Conservation (phyloP, 2,797 vertebrate genomes). For the Helostoma temminkii region DNA sequence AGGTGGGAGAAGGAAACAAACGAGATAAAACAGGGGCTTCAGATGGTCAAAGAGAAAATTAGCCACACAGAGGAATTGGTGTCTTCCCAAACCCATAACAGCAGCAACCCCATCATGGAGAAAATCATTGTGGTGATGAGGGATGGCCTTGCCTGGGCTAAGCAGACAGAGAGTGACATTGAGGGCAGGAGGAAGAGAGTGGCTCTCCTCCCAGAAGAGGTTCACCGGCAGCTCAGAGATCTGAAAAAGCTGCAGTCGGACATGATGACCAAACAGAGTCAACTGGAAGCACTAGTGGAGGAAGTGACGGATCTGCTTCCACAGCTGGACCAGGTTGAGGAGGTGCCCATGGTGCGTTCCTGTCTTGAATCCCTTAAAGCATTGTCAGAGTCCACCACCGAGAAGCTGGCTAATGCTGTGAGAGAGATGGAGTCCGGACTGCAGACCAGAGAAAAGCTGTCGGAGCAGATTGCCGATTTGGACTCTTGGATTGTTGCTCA, state of each 20-base stretch:
- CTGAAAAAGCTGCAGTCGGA: slow-evolving; percentile 86
- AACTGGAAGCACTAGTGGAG: slow-evolving; percentile 81
- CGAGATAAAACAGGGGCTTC: slow-evolving; percentile 81
- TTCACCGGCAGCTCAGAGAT: slow-evolving; percentile 88
- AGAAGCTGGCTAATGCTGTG: slow-evolving; percentile 83
- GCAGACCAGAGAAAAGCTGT: slow-evolving; percentile 88
- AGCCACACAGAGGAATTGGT: slow-evolving; percentile 71
- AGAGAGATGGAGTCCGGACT: slow-evolving; percentile 87
- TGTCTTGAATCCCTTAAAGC: slow-evolving; percentile 83
- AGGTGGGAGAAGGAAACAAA: slow-evolving; percentile 82
- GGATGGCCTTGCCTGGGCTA: slow-evolving; percentile 88
- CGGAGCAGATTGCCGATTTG: slow-evolving; percentile 84
- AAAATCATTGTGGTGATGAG: slow-evolving; percentile 83
- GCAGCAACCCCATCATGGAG: slow-evolving; percentile 77
- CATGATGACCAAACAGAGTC: slow-evolving; percentile 83
- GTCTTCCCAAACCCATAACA: slow-evolving; percentile 67
- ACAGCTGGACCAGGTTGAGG: slow-evolving; percentile 72
- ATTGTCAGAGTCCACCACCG: slow-evolving; percentile 84
- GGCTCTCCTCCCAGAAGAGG: slow-evolving; percentile 88
- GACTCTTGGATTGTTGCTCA: slow-evolving; percentile 84
- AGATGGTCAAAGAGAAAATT: slow-evolving; percentile 81
- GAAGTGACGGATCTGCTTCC: slow-evolving; percentile 81
- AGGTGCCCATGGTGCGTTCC: slow-evolving; percentile 77
- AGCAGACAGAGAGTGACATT: slow-evolving; percentile 80
- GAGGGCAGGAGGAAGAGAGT: slow-evolving; percentile 78